These are phyloP conservation scores for western clawed frog (Xenopus tropicalis) DNA, from an alignment of 2,113 vertebrate genomes.

Conservation along the genomic window DNA sequence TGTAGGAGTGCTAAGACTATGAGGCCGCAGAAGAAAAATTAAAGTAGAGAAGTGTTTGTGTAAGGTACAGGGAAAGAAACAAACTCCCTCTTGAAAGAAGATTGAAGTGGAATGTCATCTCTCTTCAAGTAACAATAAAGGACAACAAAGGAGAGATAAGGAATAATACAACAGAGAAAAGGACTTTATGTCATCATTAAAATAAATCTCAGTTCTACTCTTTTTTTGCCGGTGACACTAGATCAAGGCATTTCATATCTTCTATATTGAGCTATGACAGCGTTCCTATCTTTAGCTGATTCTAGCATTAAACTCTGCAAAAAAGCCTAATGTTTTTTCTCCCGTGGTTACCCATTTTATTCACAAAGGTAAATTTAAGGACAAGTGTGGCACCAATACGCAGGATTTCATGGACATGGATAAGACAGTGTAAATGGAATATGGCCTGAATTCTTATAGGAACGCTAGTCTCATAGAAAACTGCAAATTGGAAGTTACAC, in stretches of 20 bases:
- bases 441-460: too few species aligned
- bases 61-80: neutral
- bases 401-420: too few species aligned
- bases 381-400: too few species aligned
- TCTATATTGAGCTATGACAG: neutral
- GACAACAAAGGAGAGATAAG: slow-evolving; percentile 12
- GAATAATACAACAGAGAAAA: slow-evolving; percentile 13
- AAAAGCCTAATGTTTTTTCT: slow-evolving; percentile 33
- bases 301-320: slow-evolving; percentile 14
- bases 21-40: neutral
- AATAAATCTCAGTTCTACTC: neutral
- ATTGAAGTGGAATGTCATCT: slow-evolving; percentile 14
- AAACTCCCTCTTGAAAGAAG: slow-evolving; percentile 7
- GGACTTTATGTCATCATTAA: slow-evolving; percentile 8
- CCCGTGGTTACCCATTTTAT: slow-evolving; percentile 23
- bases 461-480: too few species aligned
- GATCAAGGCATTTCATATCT: slow-evolving; percentile 10
- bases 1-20: neutral
- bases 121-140: neutral
- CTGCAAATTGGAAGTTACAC: too few species aligned
- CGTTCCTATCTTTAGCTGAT: slow-evolving; percentile 15
- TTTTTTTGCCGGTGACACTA: slow-evolving; percentile 21
- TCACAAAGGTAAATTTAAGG: neutral
- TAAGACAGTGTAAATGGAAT: too few species aligned
- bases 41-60: neutral